These are phyloP conservation scores for Dendrocopos noguchii DNA, from an alignment of 2,113 vertebrate genomes.

Conservation along the genomic window DNA sequence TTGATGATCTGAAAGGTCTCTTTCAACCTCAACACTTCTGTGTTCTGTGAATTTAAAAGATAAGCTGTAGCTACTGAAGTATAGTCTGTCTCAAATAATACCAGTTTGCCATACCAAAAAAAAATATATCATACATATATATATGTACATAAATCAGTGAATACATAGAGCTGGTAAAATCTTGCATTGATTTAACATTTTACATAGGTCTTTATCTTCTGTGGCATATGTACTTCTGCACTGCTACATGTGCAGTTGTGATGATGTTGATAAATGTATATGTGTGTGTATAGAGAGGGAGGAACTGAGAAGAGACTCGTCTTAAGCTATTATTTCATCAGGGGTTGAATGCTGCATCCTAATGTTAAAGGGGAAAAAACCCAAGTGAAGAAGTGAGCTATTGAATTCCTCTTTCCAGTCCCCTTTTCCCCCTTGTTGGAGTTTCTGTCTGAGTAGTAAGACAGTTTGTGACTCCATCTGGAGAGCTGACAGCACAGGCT, in stretches of 20 bases:
- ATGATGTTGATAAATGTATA: not conserved
- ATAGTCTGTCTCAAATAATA: not conserved
- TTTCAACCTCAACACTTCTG: no score
- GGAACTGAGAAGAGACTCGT: not conserved
- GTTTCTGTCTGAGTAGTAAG: not conserved
- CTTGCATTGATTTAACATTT: not conserved
- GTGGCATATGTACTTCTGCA: not conserved
- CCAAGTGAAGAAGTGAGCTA: not conserved
- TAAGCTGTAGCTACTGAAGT: not conserved
- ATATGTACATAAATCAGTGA: not conserved
- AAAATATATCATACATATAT: no score
- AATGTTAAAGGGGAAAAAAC: not conserved
- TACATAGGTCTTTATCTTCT: not conserved
- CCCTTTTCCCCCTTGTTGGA: not conserved
- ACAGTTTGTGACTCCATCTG: slow-evolving; percentile 20
- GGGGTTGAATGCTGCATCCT: not conserved
- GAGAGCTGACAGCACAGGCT: slow-evolving; percentile 42
- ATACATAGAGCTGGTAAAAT: not conserved
- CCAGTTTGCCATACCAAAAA: not conserved
- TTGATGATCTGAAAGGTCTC: no score
- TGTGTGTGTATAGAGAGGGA: not conserved
- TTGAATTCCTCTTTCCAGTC: not conserved
- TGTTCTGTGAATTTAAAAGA: not conserved
- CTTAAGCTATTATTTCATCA: not conserved
- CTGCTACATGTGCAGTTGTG: not conserved